A percentile compares a stretch with the other conserved stretches of the same genome.
Conservation (phyloP, 2,797 vertebrate species). For the Hydrolagus colliei region DNA sequence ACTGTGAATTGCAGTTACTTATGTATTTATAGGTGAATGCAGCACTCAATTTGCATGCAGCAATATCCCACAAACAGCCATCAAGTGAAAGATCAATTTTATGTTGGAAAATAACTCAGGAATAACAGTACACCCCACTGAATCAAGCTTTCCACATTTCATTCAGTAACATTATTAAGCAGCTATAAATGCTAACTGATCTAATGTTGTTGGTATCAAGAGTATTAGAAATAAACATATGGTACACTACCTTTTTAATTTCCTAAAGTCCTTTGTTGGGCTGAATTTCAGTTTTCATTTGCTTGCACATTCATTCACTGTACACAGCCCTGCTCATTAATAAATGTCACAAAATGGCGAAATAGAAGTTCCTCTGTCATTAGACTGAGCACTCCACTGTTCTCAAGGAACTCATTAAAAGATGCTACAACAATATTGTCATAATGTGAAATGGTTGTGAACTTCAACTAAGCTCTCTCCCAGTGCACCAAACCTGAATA, state of each 20-base stretch:
- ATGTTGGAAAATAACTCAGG: neutral
- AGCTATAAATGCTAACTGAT: neutral
- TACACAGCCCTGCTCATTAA: too few species aligned
- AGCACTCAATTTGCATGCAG: too few species aligned
- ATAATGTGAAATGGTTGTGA: neutral
- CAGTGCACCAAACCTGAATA: neutral
- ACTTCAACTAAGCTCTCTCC: neutral
- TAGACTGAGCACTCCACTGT: neutral
- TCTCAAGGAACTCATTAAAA: neutral
- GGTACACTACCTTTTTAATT: too few species aligned
- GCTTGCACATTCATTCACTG: too few species aligned
- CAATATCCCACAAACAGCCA: too few species aligned
- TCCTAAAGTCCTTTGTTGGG: neutral
- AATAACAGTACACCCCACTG: neutral
- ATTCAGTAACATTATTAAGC: neutral
- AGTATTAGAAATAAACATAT: too few species aligned
- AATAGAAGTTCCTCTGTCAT: neutral
- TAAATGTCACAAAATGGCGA: too few species aligned
- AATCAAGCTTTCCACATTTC: neutral
- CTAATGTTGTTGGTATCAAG: neutral
- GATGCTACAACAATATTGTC: neutral
- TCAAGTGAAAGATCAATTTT: too few species aligned
- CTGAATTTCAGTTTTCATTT: neutral
- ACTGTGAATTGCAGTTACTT: too few species aligned
- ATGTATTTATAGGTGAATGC: too few species aligned